Percentiles rank a stretch among this genome's conserved stretches.
phyloP scores from a whole-genome alignment of 2,888 invertebrate genomes.

The Muschampia plurimacula region DNA sequence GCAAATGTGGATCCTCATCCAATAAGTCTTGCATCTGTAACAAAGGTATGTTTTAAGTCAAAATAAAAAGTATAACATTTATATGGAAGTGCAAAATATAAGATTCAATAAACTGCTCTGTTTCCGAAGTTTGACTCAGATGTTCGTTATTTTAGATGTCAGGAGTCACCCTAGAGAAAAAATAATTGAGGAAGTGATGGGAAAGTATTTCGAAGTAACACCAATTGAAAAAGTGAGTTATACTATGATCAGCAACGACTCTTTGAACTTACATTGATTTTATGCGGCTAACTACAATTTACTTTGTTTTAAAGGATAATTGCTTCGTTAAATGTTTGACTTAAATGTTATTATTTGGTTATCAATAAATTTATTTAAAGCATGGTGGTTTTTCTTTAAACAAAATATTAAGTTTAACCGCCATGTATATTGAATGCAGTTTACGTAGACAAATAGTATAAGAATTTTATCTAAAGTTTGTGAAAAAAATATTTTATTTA shows the following conservation, averaged over 20 bases:
- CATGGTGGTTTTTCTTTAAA: constrained; percentile 64
- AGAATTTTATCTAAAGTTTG: constrained; percentile 52
- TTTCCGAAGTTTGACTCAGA: constrained; percentile 1
- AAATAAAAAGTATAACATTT: neutral
- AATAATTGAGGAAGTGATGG: constrained; percentile 71
- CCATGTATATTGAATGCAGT: constrained; percentile 52
- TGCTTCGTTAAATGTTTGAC: neutral
- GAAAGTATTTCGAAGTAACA: constrained; percentile 59
- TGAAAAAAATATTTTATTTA: constrained; percentile 45
- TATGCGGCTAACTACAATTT: neutral
- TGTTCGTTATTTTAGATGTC: constrained; percentile 63
- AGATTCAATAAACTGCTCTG: constrained; percentile 8
- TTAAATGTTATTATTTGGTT: constrained; percentile 6
- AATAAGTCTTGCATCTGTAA: constrained; percentile 51
- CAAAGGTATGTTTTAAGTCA: constrained; percentile 54
- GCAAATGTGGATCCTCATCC: constrained; percentile 49
- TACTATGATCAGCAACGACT: constrained; percentile 54
- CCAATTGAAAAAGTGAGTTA: constrained; percentile 69
- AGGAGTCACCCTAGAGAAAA: constrained; percentile 59
- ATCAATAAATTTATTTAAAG: constrained; percentile 29
- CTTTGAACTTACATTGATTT: constrained; percentile 33
- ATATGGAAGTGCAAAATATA: constrained; percentile 48
- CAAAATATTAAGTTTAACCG: constrained; percentile 50
- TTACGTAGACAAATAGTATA: neutral
- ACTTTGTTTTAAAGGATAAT: constrained; percentile 1